Conservation (phyloP, 2,797 vertebrate species). For the Merluccius polli region DNA sequence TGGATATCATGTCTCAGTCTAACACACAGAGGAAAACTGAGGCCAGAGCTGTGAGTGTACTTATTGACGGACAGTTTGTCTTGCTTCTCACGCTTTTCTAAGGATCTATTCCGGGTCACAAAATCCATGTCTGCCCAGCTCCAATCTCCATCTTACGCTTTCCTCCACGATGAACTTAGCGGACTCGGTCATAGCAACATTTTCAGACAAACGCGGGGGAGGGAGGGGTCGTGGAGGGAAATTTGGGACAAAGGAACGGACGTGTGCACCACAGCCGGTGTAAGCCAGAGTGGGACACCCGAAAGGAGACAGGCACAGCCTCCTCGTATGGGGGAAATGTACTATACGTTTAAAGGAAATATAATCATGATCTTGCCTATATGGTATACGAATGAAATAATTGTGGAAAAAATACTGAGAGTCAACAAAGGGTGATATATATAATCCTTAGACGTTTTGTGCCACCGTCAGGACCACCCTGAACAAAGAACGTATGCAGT, state of each 20-base stretch:
- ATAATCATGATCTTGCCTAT: no score
- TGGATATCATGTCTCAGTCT: neutral
- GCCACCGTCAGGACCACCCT: no score
- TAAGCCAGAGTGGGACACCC: neutral
- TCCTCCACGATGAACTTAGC: neutral
- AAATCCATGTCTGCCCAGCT: conserved; percentile 5
- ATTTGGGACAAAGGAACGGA: conserved; percentile 6
- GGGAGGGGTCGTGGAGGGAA: conserved; percentile 1
- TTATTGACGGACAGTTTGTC: conserved; percentile 9
- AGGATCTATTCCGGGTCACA: conserved; percentile 10
- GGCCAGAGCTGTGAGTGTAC: neutral
- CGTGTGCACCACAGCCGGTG: conserved; percentile 1
- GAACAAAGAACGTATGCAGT: no score
- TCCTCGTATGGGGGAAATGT: no score
- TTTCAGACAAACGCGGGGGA: conserved; percentile 6
- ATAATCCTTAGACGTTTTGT: no score
- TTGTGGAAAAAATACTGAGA: no score
- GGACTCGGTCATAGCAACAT: no score
- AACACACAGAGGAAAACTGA: no score
- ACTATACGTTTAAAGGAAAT: no score
- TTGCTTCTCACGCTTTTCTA: conserved; percentile 11
- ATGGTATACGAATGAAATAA: no score
- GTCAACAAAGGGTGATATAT: no score
- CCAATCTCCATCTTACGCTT: neutral
- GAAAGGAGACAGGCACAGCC: conserved; percentile 8